Percentiles rank a stretch among this genome's conserved stretches.
Conservation (phyloP, 2,113 vertebrate species). For the Cebidichthys violaceus region DNA sequence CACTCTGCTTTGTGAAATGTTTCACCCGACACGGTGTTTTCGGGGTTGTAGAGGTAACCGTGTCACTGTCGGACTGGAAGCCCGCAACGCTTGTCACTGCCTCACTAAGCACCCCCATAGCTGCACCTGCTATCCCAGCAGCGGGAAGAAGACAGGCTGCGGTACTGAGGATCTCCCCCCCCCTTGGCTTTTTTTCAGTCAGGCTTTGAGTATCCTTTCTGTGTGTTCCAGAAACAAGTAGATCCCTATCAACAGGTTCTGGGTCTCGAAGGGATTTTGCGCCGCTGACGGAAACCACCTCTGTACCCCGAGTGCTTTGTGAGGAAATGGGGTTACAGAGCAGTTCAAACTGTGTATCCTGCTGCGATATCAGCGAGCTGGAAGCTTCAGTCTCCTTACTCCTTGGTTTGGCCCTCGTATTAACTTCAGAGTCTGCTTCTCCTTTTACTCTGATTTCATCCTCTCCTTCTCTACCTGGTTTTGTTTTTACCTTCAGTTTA, state of each 20-base stretch:
- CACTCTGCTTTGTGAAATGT: slow-evolving; percentile 59
- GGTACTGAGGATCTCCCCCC: slow-evolving; percentile 26
- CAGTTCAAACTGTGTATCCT: slow-evolving; percentile 23
- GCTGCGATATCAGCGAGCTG: slow-evolving; percentile 35
- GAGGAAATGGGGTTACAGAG: slow-evolving; percentile 18
- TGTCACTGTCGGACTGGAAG: slow-evolving; percentile 43
- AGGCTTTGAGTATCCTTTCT: background rate
- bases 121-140: slow-evolving; percentile 48
- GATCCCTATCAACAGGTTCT: slow-evolving; percentile 10
- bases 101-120: slow-evolving; percentile 36
- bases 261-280: slow-evolving; percentile 23
- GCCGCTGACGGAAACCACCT: slow-evolving; percentile 18
- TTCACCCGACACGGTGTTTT: background rate
- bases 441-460: slow-evolving; percentile 29
- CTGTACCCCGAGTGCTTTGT: slow-evolving; percentile 39
- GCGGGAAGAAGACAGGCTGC: slow-evolving; percentile 54
- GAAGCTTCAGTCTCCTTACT: slow-evolving; percentile 18
- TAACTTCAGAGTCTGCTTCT: background rate
- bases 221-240: background rate
- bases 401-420: background rate
- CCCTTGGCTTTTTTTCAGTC: slow-evolving; percentile 26
- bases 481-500: slow-evolving; percentile 13
- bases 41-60: background rate
- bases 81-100: slow-evolving; percentile 10
- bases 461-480: background rate